These are phyloP conservation scores for Helicorthomorpha holstii DNA, from an alignment of 1,140 invertebrate genomes.

Conservation along the genomic window DNA sequence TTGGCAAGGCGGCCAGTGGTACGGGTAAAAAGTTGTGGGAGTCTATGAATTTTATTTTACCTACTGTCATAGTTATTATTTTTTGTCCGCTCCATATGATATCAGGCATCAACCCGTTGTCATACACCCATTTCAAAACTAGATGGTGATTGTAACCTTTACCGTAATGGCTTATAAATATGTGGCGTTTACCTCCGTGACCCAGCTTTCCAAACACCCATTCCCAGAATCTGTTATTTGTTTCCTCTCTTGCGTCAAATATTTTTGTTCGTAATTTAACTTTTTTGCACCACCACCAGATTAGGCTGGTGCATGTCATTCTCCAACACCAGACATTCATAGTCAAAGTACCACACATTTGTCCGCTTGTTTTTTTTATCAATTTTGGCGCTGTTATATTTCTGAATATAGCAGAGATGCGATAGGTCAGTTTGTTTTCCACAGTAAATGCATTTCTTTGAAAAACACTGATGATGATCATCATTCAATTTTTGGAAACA, in stretches of 20 bases:
- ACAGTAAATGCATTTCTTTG: too few relatives aligned
- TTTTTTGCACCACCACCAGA: too few relatives aligned
- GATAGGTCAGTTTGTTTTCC: not conserved
- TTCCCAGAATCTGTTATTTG: not conserved
- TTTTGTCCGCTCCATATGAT: not conserved
- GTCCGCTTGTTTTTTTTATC: not conserved
- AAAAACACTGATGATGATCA: not conserved
- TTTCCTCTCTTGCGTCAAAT: not conserved
- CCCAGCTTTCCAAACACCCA: not conserved
- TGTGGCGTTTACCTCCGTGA: not conserved
- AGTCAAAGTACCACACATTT: not conserved
- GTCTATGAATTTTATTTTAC: too few relatives aligned
- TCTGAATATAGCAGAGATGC: not conserved
- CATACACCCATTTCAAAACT: not conserved
- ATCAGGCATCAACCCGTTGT: not conserved
- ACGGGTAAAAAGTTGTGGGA: too few relatives aligned
- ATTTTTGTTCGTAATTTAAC: not conserved
- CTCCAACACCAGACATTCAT: too few relatives aligned
- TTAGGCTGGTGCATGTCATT: too few relatives aligned
- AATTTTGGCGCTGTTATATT: not conserved
- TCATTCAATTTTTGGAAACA: not conserved
- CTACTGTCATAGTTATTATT: not conserved
- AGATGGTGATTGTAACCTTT: slow-evolving; percentile 5
- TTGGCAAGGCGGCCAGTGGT: slow-evolving; percentile 3
- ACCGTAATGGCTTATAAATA: slow-evolving; percentile 5